Evolutionary conservation across 2,113 vertebrate genomes (phyloP), one percentile per base, ranked within the genome.

Genomic region (Onychorhynchus coronatus): DNA sequence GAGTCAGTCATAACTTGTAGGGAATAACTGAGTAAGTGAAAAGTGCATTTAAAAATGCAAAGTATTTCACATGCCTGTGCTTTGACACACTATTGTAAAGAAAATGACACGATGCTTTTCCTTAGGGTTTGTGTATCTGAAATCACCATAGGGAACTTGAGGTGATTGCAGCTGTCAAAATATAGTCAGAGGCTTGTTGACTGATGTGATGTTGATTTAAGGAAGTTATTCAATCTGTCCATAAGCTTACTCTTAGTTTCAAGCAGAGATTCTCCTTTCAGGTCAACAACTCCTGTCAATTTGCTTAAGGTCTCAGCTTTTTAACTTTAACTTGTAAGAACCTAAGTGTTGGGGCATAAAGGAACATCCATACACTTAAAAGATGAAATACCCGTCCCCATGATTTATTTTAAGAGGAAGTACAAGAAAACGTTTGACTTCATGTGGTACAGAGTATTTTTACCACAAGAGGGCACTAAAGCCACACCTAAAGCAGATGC

Each of bases 381-480:
- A 67, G 18, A 66, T 62, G 42, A 79, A 42, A 14, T n/a, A 80
- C 16, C 6, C 58, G 89, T 23, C 20, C 30, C 12, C 3, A 1
- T 31, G 13, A 63, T 93, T 79, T 94, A 67, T 68, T 87, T 74
- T 39, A 84, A 53, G 71, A 47, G 47, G 39, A 41, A 53, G 58
- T 8, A 74, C 62, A 59, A 4, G 3, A 52, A 52, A 59, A n/a
- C 23, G 66, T 68, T 62, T 47, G 25, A 62, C 8, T 94, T 73
- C 31, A 55, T 8, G 37, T 7, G 65, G 44, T 11, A 77, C 13
- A 49, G 9, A 27, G 20, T 5, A 14, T 6, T 46, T 16, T 63
- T 44, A 80, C 96, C 97, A 95, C 92, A 73, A 85, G 97, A 97
- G 97, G 97, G 97, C 97, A 95, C 88, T 86, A 95, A 77, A 86